Conservation (phyloP, 2,113 vertebrate species). For the Carollia perspicillata region DNA sequence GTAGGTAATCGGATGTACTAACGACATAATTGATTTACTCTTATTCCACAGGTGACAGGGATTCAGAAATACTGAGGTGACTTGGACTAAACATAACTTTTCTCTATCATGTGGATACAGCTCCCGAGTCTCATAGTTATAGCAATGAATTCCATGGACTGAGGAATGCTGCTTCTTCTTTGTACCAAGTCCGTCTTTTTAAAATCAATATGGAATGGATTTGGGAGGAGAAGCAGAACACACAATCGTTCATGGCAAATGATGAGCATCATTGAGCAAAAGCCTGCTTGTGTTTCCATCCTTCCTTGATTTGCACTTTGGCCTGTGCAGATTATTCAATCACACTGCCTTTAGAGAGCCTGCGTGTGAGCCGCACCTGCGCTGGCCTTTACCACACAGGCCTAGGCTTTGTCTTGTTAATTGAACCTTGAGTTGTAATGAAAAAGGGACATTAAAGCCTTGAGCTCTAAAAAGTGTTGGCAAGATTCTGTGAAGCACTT, state of each 20-base stretch:
- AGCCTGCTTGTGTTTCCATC: not conserved
- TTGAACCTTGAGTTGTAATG: not conserved
- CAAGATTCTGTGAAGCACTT: not conserved
- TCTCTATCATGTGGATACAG: not conserved
- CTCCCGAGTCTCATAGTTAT: not conserved
- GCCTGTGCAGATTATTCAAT: not conserved
- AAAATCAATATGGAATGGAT: not conserved
- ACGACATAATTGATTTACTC: not conserved
- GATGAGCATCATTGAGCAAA: not conserved
- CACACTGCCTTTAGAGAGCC: not conserved
- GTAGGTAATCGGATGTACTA: not conserved
- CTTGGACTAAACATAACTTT: not conserved
- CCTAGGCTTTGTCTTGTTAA: not conserved
- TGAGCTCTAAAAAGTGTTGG: not conserved
- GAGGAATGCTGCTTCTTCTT: not conserved
- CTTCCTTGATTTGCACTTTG: not conserved
- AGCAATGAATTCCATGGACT: not conserved
- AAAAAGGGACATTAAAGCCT: not conserved
- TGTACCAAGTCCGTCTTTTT: not conserved
- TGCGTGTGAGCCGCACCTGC: rapidly evolving
- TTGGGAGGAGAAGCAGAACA: not conserved
- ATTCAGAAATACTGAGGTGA: not conserved
- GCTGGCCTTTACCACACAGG: not conserved
- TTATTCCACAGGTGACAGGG: not conserved
- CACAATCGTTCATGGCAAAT: not conserved